A percentile compares a stretch with the other conserved stretches of the same genome.
phyloP scores from a whole-genome alignment of 2,888 invertebrate genomes.

The Stenchaetothrips biformis region DNA sequence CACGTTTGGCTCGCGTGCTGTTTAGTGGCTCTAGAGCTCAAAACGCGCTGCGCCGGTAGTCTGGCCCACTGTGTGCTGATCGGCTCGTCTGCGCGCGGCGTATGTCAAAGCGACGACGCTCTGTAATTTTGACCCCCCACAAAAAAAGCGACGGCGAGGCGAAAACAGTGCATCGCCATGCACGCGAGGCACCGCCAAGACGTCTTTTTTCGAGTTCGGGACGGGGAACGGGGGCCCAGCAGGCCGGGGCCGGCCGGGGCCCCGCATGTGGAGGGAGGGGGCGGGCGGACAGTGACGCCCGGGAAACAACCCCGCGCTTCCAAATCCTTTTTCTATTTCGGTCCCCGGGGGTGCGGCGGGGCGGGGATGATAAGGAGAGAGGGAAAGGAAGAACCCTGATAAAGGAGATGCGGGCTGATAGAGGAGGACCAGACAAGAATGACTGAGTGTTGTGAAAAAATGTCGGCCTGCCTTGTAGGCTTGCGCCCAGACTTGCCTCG shows the following conservation, averaged over 20 bases:
- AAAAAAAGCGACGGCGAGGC: background rate
- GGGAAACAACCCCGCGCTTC: background rate
- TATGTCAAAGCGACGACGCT: no score
- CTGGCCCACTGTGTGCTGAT: no score
- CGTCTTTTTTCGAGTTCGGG: background rate
- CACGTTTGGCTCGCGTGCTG: no score
- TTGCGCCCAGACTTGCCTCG: no score
- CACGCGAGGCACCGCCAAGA: background rate
- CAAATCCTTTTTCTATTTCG: conserved; percentile 10
- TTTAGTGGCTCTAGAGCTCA: no score
- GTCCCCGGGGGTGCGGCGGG: background rate
- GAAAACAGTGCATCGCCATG: background rate
- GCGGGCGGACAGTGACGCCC: background rate
- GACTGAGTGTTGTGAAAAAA: background rate
- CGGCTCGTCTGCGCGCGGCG: no score
- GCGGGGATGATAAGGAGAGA: background rate
- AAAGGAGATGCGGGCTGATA: conserved; percentile 23
- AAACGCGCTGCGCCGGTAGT: no score
- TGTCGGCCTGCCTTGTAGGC: background rate
- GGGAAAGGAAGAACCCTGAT: conserved; percentile 12
- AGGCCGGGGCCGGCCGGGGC: background rate
- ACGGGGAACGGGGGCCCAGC: background rate
- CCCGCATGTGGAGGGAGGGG: background rate
- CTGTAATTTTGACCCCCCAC: no score
- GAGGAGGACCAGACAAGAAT: background rate